Evolutionary conservation across 2,888 invertebrate genomes (phyloP).

Genomic region (Lasioglossum pauxillum): DNA sequence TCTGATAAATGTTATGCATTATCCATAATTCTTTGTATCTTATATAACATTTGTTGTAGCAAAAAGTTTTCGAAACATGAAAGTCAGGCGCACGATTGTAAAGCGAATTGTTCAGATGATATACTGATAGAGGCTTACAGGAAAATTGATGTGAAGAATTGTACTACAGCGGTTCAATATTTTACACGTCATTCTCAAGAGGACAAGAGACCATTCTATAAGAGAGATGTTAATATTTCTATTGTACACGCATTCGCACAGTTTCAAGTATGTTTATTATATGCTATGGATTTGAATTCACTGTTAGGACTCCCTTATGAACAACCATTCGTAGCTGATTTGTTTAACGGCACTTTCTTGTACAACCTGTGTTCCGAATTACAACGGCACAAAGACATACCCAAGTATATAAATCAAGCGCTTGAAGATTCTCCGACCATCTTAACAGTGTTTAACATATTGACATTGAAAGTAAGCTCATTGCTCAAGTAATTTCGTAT

Average conservation of each 20-base stretch:
- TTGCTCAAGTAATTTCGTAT: not conserved
- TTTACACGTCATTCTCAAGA: slow-evolving; percentile 86
- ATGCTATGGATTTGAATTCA: slow-evolving; percentile 88
- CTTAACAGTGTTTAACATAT: slow-evolving; percentile 71
- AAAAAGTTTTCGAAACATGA: slow-evolving; percentile 82
- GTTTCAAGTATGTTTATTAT: slow-evolving; percentile 88
- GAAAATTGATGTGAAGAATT: slow-evolving; percentile 86
- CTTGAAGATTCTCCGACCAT: slow-evolving; percentile 80
- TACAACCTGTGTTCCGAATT: slow-evolving; percentile 90
- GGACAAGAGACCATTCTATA: slow-evolving; percentile 83
- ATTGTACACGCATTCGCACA: slow-evolving; percentile 88
- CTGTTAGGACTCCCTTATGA: slow-evolving; percentile 87
- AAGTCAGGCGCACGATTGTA: not conserved
- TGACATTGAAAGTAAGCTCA: not conserved
- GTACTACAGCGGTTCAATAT: slow-evolving; percentile 86
- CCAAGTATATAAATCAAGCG: slow-evolving; percentile 85
- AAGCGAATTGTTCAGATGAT: slow-evolving; percentile 64
- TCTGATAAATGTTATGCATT: slow-evolving; percentile 85
- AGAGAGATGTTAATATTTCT: slow-evolving; percentile 86
- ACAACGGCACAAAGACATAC: slow-evolving; percentile 86
- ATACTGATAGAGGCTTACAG: slow-evolving; percentile 84
- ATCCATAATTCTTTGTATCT: slow-evolving; percentile 86
- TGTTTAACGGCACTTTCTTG: slow-evolving; percentile 91
- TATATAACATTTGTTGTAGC: slow-evolving; percentile 86
- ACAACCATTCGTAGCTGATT: slow-evolving; percentile 86